Conservation (phyloP, 2,113 vertebrate genomes). For the Actenoides hombroni region DNA sequence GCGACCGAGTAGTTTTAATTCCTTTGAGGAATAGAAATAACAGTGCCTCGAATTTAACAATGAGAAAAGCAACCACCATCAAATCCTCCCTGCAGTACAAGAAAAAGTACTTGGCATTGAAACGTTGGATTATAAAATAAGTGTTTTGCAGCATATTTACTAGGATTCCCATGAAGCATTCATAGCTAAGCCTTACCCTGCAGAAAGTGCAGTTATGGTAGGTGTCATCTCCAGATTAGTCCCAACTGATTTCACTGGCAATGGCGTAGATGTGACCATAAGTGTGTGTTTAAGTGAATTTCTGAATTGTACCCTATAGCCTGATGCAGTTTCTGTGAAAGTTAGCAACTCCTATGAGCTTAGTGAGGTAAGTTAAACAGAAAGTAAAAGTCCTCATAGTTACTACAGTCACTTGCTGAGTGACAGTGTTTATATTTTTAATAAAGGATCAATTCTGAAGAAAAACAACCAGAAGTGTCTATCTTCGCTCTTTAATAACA, state of each 20-base stretch:
- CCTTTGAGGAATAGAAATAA: not conserved
- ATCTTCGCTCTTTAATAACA: not conserved
- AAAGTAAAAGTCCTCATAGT: not conserved
- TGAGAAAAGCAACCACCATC: not conserved
- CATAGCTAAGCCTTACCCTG: not conserved
- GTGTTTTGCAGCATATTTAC: not conserved
- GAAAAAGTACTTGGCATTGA: not conserved
- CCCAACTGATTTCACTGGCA: not conserved
- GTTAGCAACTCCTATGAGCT: not conserved
- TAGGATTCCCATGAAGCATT: not conserved
- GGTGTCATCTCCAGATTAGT: not conserved
- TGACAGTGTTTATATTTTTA: not conserved
- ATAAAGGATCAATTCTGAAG: not conserved
- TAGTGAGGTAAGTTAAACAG: not conserved
- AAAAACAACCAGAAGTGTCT: not conserved
- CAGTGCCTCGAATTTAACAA: not conserved
- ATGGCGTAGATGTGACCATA: fast-evolving
- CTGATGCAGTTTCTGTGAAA: not conserved
- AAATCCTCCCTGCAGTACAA: not conserved
- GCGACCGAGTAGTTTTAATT: not conserved
- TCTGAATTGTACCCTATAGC: not conserved
- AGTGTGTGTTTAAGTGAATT: not conserved
- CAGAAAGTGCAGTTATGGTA: not conserved
- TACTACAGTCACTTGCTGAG: not conserved
- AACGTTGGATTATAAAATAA: not conserved